Evolutionary conservation across 2,888 invertebrate genomes (phyloP).

Genomic region (Melanophora roralis): DNA sequence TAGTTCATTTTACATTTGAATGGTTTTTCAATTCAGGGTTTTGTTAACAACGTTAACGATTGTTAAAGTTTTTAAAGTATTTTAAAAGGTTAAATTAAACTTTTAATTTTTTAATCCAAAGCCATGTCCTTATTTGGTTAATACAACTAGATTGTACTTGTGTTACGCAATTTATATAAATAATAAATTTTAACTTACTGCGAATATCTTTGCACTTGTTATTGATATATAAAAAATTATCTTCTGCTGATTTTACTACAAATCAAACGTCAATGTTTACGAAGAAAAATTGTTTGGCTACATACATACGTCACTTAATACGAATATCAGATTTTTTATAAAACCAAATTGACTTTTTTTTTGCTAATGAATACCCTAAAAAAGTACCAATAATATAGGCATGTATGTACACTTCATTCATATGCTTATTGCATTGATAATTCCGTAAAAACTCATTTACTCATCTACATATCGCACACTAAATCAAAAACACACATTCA

Average conservation of each 20-base stretch:
- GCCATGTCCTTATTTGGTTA: too few relatives aligned
- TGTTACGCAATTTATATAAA: background rate
- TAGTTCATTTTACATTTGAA: too few relatives aligned
- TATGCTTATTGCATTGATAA: too few relatives aligned
- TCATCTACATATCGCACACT: too few relatives aligned
- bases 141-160: too few relatives aligned
- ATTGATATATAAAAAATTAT: background rate
- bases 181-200: background rate
- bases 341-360: too few relatives aligned
- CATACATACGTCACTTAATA: slow-evolving; percentile 32
- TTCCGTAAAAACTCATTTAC: too few relatives aligned
- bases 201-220: background rate
- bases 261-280: slow-evolving; percentile 26
- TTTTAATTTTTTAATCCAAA: background rate
- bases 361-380: background rate
- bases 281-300: background rate
- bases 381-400: background rate
- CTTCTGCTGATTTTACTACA: background rate
- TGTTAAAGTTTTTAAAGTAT: background rate
- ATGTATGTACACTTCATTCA: too few relatives aligned
- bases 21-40: background rate
- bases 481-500: too few relatives aligned
- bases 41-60: background rate
- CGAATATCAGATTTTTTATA: too few relatives aligned
- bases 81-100: background rate